Conservation (phyloP, 2,113 vertebrate genomes). For the Paradoxurus hermaphroditus region DNA sequence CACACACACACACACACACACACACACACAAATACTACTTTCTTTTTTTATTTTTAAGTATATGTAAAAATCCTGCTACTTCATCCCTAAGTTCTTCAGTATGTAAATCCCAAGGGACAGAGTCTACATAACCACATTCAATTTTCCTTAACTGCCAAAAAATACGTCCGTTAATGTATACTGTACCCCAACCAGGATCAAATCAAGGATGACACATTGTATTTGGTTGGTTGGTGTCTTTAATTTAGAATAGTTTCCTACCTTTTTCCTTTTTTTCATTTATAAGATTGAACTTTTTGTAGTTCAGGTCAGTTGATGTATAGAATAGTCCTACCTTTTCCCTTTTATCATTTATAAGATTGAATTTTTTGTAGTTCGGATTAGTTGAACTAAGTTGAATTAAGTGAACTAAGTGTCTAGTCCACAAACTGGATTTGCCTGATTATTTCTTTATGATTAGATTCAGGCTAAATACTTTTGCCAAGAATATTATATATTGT, state of each 20-base stretch:
- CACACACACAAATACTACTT: background rate
- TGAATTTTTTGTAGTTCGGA: too few species aligned
- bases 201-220: background rate
- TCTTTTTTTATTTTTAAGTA: background rate
- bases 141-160: background rate
- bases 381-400: too few species aligned
- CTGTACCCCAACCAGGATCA: background rate
- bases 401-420: too few species aligned
- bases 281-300: background rate
- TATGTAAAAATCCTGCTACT: background rate
- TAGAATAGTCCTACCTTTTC: too few species aligned
- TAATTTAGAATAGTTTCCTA: background rate
- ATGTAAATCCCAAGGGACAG: background rate
- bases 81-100: background rate
- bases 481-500: background rate
- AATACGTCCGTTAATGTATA: background rate
- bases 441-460: background rate
- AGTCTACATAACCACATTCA: background rate
- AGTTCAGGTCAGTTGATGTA: background rate
- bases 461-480: background rate
- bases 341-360: too few species aligned
- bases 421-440: background rate
- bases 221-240: background rate
- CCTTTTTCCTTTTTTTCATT: background rate
- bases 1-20: too few species aligned